A percentile compares a stretch with the other conserved stretches of the same genome.
phyloP scores from a whole-genome alignment of 2,888 invertebrate genomes.

The Synanthedon vespiformis region DNA sequence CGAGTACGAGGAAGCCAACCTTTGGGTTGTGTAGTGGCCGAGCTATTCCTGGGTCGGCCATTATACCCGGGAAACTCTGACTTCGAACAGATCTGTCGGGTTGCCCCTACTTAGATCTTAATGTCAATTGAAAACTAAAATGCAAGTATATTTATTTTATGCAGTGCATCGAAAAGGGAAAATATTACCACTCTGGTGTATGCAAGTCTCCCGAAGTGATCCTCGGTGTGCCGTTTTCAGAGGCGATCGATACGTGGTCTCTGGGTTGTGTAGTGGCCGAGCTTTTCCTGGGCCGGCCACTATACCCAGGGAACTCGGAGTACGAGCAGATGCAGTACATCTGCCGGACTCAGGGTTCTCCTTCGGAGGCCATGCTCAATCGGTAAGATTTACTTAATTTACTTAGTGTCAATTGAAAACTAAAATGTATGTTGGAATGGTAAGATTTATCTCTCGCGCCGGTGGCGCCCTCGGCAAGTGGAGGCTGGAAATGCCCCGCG shows the following conservation, averaged over 20 bases:
- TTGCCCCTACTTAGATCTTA: no score
- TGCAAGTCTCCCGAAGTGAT: conserved; percentile 95
- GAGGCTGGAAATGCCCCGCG: conserved; percentile 93
- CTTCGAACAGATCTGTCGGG: no score
- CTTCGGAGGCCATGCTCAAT: conserved; percentile 98
- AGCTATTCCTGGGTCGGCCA: no score
- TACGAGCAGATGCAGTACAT: conserved; percentile 99
- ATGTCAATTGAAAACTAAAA: no score
- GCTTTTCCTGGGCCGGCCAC: conserved; percentile 99
- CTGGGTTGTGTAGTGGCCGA: conserved; percentile 99
- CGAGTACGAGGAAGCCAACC: no score
- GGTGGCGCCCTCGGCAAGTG: conserved; percentile 90
- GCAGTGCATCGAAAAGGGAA: no score
- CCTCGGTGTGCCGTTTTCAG: conserved; percentile 97
- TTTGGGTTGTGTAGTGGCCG: no score
- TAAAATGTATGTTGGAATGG: conserved; percentile 78
- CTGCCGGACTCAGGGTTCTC: conserved; percentile 96
- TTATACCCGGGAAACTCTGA: no score
- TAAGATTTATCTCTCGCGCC: conserved; percentile 97
- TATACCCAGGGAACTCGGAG: conserved; percentile 99
- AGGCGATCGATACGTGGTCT: conserved; percentile 99
- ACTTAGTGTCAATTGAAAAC: no score
- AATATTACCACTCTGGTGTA: no score
- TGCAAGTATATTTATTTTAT: no score
- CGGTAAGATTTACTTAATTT: conserved; percentile 73